A percentile compares a stretch with the other conserved stretches of the same genome.
Evolutionary conservation across 1,140 invertebrate genomes (phyloP).

Genomic region (Dysdera silvatica): DNA sequence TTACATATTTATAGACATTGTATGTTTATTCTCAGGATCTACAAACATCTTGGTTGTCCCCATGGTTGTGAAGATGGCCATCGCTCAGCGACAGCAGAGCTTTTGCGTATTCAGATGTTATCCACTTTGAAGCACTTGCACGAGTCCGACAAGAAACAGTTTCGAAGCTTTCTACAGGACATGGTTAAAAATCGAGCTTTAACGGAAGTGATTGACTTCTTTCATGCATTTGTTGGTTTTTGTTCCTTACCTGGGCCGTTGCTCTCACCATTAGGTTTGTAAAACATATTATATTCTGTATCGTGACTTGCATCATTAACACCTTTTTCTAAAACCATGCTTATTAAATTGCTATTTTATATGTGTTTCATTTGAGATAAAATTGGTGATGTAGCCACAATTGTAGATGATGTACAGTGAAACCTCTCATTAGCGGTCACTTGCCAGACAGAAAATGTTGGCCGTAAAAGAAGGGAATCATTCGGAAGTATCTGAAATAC

Average conservation of each 20-base stretch:
- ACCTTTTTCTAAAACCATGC: too few relatives aligned
- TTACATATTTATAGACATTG: background rate
- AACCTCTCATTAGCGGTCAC: too few relatives aligned
- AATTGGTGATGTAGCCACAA: too few relatives aligned
- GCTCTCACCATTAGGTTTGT: constrained; percentile 74
- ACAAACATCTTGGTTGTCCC: constrained; percentile 83
- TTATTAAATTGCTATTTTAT: too few relatives aligned
- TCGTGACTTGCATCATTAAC: too few relatives aligned
- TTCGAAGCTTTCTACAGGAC: constrained; percentile 62
- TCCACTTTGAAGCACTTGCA: constrained; percentile 30
- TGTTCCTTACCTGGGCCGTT: constrained; percentile 80
- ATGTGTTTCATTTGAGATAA: too few relatives aligned
- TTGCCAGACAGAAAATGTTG: too few relatives aligned
- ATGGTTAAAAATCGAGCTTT: constrained; percentile 68
- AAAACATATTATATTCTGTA: too few relatives aligned
- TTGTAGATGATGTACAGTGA: too few relatives aligned
- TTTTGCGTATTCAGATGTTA: constrained; percentile 29
- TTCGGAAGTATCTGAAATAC: too few relatives aligned
- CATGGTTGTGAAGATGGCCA: constrained; percentile 73
- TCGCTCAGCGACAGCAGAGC: constrained; percentile 32
- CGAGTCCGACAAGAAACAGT: constrained; percentile 40
- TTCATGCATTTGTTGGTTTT: constrained; percentile 90
- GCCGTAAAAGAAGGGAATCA: too few relatives aligned
- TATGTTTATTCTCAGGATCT: constrained; percentile 54
- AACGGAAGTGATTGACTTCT: constrained; percentile 79